These are phyloP conservation scores for Ibidorhyncha struthersii DNA, from an alignment of 2,113 vertebrate species.

Conservation along the genomic window DNA sequence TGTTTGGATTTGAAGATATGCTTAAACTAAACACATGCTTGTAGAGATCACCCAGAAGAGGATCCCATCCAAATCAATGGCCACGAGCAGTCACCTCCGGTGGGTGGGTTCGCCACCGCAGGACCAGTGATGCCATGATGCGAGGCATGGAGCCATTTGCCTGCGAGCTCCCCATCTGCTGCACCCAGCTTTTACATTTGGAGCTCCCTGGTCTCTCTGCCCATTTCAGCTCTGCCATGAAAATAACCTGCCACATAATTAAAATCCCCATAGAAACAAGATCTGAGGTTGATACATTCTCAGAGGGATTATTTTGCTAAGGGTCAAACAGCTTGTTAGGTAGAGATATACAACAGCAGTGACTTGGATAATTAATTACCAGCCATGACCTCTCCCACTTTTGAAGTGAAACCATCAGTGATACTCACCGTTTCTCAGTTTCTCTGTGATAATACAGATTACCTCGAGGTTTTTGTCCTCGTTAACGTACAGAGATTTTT, in stretches of 20 bases:
- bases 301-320: background rate
- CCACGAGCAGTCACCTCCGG: no score
- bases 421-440: background rate
- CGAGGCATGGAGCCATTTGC: fast-evolving
- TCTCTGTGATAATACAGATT: background rate
- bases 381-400: background rate
- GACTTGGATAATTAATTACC: background rate
- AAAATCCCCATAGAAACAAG: background rate
- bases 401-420: background rate
- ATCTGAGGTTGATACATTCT: fast-evolving
- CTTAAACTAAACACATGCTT: background rate
- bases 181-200: fast-evolving
- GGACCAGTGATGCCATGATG: background rate
- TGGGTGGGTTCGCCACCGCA: background rate
- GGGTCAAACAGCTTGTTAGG: background rate
- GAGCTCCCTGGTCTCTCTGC: background rate
- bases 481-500: background rate
- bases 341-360: background rate
- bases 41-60: background rate
- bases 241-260: background rate
- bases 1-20: background rate
- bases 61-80: background rate
- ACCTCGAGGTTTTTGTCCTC: background rate
- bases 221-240: background rate
- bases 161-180: fast-evolving